Evolutionary conservation across 2,888 invertebrate species (phyloP).

Genomic region (Brachyptera putata): DNA sequence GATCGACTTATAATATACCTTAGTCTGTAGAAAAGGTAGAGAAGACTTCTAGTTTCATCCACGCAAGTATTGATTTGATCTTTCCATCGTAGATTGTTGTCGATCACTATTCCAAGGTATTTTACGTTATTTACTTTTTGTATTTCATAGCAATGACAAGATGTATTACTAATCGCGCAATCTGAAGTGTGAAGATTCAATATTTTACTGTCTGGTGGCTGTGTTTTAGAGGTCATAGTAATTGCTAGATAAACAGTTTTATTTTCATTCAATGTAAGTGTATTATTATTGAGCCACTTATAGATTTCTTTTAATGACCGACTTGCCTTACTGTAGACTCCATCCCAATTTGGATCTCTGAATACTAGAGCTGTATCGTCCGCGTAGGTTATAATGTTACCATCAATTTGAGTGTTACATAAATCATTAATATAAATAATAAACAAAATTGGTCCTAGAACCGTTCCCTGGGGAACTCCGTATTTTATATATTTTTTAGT

Average conservation of each 20-base stretch:
- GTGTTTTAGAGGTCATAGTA: background rate
- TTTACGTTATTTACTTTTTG: background rate
- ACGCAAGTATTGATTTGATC: background rate
- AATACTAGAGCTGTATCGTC: slow-evolving; percentile 20
- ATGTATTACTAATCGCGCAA: background rate
- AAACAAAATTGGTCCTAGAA: slow-evolving; percentile 30
- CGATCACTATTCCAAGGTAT: background rate
- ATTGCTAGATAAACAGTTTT: background rate
- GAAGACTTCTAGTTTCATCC: no score
- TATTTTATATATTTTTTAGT: slow-evolving; percentile 4
- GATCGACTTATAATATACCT: background rate
- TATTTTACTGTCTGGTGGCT: background rate
- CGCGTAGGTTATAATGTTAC: slow-evolving; percentile 23
- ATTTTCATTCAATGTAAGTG: background rate
- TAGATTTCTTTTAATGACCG: background rate
- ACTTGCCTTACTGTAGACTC: background rate
- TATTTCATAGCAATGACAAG: background rate
- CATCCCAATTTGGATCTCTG: background rate
- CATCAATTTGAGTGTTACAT: slow-evolving; percentile 23
- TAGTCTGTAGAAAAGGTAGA: no score
- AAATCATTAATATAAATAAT: slow-evolving; percentile 31
- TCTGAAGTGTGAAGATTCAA: background rate
- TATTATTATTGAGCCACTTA: background rate
- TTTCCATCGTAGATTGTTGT: background rate
- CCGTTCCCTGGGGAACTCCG: no score